A percentile compares a stretch with the other conserved stretches of the same genome.
Conservation (phyloP, 2,113 vertebrate species). For the Chlorodrepanis virens region DNA sequence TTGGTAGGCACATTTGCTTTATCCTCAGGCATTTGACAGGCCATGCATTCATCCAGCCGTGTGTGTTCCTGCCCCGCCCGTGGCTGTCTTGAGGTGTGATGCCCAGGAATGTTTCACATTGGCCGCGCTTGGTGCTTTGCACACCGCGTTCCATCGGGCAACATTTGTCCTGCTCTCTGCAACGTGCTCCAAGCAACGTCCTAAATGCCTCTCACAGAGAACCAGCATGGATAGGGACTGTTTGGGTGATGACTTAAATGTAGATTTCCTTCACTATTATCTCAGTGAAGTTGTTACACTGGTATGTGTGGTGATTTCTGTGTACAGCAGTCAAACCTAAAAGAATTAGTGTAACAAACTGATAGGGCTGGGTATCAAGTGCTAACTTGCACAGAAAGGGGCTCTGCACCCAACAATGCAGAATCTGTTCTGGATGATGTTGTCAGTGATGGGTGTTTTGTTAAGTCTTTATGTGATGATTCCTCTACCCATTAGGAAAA, state of each 20-base stretch:
- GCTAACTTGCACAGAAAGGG: background rate
- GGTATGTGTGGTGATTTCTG: background rate
- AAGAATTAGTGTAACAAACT: background rate
- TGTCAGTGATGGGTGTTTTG: background rate
- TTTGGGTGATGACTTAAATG: background rate
- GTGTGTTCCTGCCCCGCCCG: background rate
- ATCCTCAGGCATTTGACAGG: background rate
- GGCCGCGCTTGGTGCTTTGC: accelerated
- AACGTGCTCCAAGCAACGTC: background rate
- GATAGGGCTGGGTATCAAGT: background rate
- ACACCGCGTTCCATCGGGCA: accelerated
- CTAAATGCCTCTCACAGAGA: background rate
- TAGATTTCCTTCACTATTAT: background rate
- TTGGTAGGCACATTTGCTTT: background rate
- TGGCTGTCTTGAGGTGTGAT: background rate
- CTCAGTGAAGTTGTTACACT: background rate
- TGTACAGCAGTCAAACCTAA: background rate
- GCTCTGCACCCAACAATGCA: background rate
- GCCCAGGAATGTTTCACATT: background rate
- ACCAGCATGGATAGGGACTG: background rate
- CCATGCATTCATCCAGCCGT: accelerated
- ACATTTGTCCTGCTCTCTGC: background rate
- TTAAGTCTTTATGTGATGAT: background rate
- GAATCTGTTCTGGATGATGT: background rate
- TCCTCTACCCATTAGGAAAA: background rate